Conservation (phyloP, 2,888 invertebrate genomes). For the Schizotus pectinicornis region DNA sequence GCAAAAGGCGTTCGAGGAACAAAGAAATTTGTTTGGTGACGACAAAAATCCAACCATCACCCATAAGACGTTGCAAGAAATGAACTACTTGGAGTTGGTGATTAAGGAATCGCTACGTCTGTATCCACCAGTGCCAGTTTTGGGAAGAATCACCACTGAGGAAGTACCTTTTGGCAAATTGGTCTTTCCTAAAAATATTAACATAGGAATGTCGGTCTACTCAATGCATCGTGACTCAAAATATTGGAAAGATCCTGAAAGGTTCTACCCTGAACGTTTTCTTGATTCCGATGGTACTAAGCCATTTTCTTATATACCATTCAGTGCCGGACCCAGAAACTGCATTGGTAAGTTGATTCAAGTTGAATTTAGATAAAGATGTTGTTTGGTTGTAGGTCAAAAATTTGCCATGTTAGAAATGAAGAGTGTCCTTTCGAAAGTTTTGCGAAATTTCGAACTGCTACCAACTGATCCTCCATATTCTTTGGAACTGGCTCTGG, state of each 20-base stretch:
- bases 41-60: slow-evolving; percentile 34
- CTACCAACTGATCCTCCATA: slow-evolving; percentile 45
- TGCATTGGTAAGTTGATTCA: slow-evolving; percentile 33
- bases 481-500: slow-evolving; percentile 57
- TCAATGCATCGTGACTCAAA: slow-evolving; percentile 47
- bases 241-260: slow-evolving; percentile 44
- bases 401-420: slow-evolving; percentile 63
- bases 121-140: slow-evolving; percentile 49
- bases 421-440: slow-evolving; percentile 61
- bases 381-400: slow-evolving; percentile 48
- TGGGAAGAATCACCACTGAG: slow-evolving; percentile 36
- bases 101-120: slow-evolving; percentile 49
- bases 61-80: slow-evolving; percentile 43
- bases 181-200: slow-evolving; percentile 46
- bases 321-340: slow-evolving; percentile 27
- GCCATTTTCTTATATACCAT: slow-evolving; percentile 23
- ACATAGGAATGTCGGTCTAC: slow-evolving; percentile 38
- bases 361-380: too few species aligned
- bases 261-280: slow-evolving; percentile 29
- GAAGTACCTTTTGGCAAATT: slow-evolving; percentile 38
- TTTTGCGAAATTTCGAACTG: slow-evolving; percentile 59
- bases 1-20: slow-evolving; percentile 52
- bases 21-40: slow-evolving; percentile 49
- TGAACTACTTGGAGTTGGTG: slow-evolving; percentile 51
- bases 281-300: slow-evolving; percentile 30